Percentiles rank a stretch among this genome's conserved stretches.
phyloP scores from a whole-genome alignment of 2,888 invertebrate genomes.

The Malachius bipustulatus region DNA sequence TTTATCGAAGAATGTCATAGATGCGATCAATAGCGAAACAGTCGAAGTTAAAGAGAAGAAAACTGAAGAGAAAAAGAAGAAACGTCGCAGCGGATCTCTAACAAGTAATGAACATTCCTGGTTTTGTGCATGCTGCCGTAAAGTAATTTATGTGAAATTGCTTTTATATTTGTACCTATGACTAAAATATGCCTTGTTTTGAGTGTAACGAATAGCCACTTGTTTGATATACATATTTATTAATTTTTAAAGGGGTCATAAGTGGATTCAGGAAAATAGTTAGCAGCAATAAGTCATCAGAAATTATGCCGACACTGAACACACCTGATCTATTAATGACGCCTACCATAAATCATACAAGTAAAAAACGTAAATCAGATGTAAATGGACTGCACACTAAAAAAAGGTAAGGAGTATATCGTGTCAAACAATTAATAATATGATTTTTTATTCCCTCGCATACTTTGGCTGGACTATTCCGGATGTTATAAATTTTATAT shows the following conservation, averaged over 20 bases:
- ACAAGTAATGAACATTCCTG: conserved; percentile 49
- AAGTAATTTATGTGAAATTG: no score
- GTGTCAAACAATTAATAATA: no score
- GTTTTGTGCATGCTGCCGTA: conserved; percentile 4
- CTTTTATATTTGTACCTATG: no score
- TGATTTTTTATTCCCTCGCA: conserved; percentile 2
- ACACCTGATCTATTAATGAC: conserved; percentile 37
- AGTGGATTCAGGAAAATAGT: conserved; percentile 70
- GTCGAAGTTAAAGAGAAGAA: conserved; percentile 37
- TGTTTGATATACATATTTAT: conserved; percentile 6
- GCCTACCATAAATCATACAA: conserved; percentile 48
- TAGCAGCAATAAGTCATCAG: conserved; percentile 47
- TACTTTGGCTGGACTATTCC: neutral
- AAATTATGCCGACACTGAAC: conserved; percentile 28
- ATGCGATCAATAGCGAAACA: conserved; percentile 31
- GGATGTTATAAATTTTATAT: neutral
- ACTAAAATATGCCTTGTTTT: no score
- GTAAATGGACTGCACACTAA: conserved; percentile 49
- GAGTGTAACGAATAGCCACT: no score
- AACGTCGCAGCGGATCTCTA: conserved; percentile 74
- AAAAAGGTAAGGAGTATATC: conserved; percentile 45
- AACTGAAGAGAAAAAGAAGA: conserved; percentile 54
- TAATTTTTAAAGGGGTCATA: conserved; percentile 49
- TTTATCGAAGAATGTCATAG: conserved; percentile 48
- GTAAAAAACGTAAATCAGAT: conserved; percentile 56